phyloP scores from a whole-genome alignment of 1,140 invertebrate genomes.

The Pseudobourletiella spinata region DNA sequence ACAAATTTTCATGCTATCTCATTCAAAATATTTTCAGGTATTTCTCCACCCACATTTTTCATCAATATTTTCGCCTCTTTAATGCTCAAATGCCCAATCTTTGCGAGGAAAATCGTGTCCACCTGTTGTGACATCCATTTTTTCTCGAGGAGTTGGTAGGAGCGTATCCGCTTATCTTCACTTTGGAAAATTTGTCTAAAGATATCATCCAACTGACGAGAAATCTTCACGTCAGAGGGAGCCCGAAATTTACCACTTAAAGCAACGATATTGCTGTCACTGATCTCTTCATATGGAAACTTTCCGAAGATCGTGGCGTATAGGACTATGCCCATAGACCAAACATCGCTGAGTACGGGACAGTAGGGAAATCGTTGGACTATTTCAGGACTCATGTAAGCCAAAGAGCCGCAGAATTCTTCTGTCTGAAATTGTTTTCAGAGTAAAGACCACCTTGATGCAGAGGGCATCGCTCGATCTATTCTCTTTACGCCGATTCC shows the following conservation, averaged over 20 bases:
- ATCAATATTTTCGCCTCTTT: too few species aligned
- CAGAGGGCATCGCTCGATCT: too few species aligned
- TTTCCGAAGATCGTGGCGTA: conserved; percentile 1
- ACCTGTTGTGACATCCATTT: not conserved
- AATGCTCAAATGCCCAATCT: conserved; percentile 1
- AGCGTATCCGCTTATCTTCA: conserved; percentile 5
- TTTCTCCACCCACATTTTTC: too few species aligned
- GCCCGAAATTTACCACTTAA: not conserved
- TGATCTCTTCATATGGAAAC: conserved; percentile 9
- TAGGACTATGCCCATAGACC: conserved; percentile 3
- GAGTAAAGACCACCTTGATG: not conserved
- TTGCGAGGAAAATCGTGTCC: not conserved
- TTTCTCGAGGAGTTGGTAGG: not conserved
- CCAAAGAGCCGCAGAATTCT: conserved; percentile 1
- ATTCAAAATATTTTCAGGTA: too few species aligned
- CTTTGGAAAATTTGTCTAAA: conserved; percentile 4
- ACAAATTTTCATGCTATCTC: too few species aligned
- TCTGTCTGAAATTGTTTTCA: conserved; percentile 1
- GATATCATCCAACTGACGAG: not conserved
- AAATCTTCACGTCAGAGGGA: not conserved
- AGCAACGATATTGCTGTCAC: not conserved
- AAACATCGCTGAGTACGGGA: conserved; percentile 11
- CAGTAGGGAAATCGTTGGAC: not conserved
- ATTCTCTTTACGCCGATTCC: too few species aligned
- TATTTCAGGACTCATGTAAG: conserved; percentile 12